These are phyloP conservation scores for Tricholaema leucomelas DNA, from an alignment of 2,113 vertebrate species.

Conservation along the genomic window DNA sequence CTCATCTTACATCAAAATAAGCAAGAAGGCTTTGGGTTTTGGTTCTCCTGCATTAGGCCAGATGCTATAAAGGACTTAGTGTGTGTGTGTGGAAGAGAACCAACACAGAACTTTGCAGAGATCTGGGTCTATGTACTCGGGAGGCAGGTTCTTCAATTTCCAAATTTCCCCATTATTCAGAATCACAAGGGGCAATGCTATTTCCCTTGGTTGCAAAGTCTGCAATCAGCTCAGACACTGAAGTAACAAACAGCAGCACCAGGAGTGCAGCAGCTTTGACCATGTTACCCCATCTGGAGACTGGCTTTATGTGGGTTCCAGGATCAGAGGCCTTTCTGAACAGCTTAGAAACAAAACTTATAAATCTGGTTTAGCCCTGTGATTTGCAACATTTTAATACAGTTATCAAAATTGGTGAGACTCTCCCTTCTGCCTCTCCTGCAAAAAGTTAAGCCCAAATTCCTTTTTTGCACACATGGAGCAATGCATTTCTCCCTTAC, in stretches of 20 bases:
- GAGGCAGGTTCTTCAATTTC: neutral
- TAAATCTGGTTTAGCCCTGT: neutral
- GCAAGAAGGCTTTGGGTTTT: neutral
- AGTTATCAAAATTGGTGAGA: neutral
- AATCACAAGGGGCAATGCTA: neutral
- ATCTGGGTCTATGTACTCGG: neutral
- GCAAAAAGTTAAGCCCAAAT: neutral
- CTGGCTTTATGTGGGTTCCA: neutral
- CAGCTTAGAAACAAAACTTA: neutral
- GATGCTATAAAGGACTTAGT: neutral
- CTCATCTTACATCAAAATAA: neutral
- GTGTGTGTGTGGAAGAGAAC: neutral
- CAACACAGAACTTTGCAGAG: neutral
- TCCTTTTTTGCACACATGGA: fast-evolving
- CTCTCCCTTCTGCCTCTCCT: neutral
- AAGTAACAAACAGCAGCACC: neutral
- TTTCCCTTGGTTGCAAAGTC: neutral
- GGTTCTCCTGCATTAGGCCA: neutral
- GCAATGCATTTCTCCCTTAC: fast-evolving
- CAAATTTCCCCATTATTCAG: neutral
- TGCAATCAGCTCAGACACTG: neutral
- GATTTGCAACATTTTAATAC: neutral
- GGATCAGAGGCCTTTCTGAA: neutral
- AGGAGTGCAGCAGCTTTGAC: neutral
- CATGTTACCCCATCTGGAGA: neutral